These are phyloP conservation scores for Encarsia formosa DNA, from an alignment of 2,888 invertebrate genomes.

Conservation along the genomic window DNA sequence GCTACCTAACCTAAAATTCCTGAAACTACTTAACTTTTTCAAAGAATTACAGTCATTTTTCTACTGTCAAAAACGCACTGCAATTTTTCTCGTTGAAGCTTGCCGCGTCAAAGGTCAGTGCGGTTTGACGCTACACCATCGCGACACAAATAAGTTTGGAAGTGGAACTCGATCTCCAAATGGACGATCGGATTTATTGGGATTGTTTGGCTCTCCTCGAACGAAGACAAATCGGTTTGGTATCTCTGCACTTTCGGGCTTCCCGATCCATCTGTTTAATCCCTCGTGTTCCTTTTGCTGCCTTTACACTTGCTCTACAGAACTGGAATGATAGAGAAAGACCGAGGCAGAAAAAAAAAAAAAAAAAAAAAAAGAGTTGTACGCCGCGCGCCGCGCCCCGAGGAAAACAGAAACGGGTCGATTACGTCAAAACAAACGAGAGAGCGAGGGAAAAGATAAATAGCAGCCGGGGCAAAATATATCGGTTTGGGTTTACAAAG, in stretches of 20 bases:
- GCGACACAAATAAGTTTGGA: too few relatives aligned
- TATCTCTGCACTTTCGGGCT: constrained; percentile 23
- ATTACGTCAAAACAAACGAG: constrained; percentile 11
- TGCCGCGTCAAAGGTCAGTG: too few relatives aligned
- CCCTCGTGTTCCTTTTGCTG: background rate
- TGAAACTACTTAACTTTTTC: too few relatives aligned
- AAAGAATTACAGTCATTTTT: too few relatives aligned
- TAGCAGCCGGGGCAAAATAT: too few relatives aligned
- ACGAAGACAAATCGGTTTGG: constrained; percentile 33
- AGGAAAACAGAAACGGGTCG: constrained; percentile 8
- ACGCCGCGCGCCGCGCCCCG: too few relatives aligned
- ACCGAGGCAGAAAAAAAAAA: background rate
- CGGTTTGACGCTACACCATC: too few relatives aligned
- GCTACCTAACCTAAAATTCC: too few relatives aligned
- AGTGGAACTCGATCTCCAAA: constrained; percentile 28
- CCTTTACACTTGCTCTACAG: constrained; percentile 1
- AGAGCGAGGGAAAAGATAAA: too few relatives aligned
- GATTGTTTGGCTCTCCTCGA: constrained; percentile 26
- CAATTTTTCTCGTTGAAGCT: too few relatives aligned
- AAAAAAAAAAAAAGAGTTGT: background rate
- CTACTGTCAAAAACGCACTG: too few relatives aligned
- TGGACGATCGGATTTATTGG: constrained; percentile 32
- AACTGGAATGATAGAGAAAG: background rate
- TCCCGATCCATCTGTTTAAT: constrained; percentile 21
- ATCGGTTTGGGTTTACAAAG: too few relatives aligned